Evolutionary conservation across 2,113 vertebrate species (phyloP).

Genomic region (Vulpes vulpes): DNA sequence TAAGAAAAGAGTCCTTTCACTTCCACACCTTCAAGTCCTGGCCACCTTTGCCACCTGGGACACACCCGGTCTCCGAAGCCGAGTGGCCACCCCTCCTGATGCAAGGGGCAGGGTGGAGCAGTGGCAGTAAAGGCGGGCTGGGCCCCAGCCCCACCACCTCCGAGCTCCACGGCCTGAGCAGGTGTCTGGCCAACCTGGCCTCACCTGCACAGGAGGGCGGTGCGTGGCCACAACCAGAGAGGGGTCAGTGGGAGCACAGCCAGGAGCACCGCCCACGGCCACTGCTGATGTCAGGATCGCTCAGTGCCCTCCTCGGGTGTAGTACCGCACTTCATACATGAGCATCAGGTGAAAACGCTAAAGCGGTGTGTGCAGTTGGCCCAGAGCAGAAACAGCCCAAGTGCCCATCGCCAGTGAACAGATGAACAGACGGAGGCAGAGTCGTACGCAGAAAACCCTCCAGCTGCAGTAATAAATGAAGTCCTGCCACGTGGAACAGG

Average conservation of each 20-base stretch:
- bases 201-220: not conserved
- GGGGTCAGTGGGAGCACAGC: not conserved
- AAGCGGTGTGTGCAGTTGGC: fast-evolving
- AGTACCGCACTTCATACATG: fast-evolving
- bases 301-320: fast-evolving
- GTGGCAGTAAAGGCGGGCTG: fast-evolving
- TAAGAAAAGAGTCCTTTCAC: not conserved
- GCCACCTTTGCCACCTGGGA: not conserved
- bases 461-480: fast-evolving
- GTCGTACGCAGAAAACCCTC: no score
- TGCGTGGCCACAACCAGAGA: no score
- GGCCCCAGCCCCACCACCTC: not conserved
- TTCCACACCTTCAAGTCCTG: fast-evolving
- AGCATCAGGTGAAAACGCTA: not conserved
- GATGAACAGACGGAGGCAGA: not conserved
- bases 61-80: not conserved
- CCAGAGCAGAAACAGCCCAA: not conserved
- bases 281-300: not conserved
- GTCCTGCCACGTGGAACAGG: fast-evolving
- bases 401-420: not conserved
- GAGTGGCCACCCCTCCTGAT: not conserved
- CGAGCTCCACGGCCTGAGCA: fast-evolving
- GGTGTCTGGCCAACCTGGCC: not conserved
- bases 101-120: not conserved
- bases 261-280: not conserved